Percentiles rank a stretch among this genome's conserved stretches.
Evolutionary conservation across 2,113 vertebrate genomes (phyloP).

Genomic region (Piprites chloris): DNA sequence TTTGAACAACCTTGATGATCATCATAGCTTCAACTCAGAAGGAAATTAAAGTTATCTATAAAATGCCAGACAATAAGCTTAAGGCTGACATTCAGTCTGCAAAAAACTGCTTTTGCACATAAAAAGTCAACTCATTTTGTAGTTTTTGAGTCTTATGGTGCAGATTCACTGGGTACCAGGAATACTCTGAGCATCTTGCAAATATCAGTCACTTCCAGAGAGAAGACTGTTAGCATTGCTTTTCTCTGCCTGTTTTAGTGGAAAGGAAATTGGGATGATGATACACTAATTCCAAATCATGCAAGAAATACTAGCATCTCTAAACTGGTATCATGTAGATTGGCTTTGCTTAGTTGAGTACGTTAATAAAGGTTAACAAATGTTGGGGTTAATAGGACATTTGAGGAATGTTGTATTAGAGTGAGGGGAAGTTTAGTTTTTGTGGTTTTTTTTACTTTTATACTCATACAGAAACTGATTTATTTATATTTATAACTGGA

Average conservation of each 20-base stretch:
- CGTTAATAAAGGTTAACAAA: background rate
- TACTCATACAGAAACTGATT: background rate
- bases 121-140: background rate
- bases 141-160: background rate
- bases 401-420: background rate
- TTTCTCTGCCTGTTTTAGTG: background rate
- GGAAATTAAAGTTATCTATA: background rate
- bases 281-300: background rate
- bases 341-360: background rate
- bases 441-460: background rate
- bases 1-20: background rate
- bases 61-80: background rate
- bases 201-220: background rate
- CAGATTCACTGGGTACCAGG: background rate
- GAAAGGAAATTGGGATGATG: background rate
- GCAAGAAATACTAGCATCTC: background rate
- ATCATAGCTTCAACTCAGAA: background rate
- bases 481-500: background rate
- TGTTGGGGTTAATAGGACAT: background rate
- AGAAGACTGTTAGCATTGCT: background rate
- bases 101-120: background rate
- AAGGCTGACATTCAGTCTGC: background rate
- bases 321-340: background rate
- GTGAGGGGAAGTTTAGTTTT: background rate
- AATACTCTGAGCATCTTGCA: background rate